Conservation (phyloP, 2,113 vertebrate species). For the Paraplagusia blochii region DNA sequence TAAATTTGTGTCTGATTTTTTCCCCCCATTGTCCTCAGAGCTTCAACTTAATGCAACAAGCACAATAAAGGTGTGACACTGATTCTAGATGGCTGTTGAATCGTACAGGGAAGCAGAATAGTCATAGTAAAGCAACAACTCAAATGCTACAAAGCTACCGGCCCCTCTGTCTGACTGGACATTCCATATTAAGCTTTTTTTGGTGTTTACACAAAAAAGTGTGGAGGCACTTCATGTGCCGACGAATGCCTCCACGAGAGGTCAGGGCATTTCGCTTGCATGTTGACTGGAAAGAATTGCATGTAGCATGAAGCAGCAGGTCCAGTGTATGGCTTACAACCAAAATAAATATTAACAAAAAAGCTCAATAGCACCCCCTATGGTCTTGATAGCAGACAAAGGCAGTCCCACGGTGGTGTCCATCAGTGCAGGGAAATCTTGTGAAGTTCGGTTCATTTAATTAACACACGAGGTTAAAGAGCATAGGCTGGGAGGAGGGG, state of each 20-base stretch:
- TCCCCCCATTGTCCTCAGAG: conserved; percentile 49
- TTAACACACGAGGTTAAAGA: conserved; percentile 44
- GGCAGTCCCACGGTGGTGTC: conserved; percentile 65
- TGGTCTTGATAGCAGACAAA: conserved; percentile 65
- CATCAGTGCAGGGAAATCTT: conserved; percentile 59
- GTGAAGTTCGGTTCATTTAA: conserved; percentile 47
- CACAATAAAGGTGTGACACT: conserved; percentile 63
- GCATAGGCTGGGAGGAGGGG: conserved; percentile 42
- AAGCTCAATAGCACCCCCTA: conserved; percentile 64
- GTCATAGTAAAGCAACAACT: conserved; percentile 67
- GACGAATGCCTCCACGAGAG: conserved; percentile 64
- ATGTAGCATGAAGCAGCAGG: conserved; percentile 64
- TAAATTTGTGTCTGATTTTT: conserved; percentile 35
- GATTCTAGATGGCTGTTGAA: conserved; percentile 74
- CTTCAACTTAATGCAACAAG: conserved; percentile 53
- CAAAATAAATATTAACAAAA: conserved; percentile 35
- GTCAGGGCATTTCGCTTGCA: conserved; percentile 62
- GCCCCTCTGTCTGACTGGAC: conserved; percentile 51
- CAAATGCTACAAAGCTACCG: conserved; percentile 63
- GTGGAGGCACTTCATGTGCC: conserved; percentile 67
- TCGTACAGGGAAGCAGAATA: conserved; percentile 64
- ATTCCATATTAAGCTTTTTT: conserved; percentile 55
- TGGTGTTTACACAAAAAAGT: conserved; percentile 68
- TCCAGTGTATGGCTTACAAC: conserved; percentile 67
- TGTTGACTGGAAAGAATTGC: conserved; percentile 63